Evolutionary conservation across 1,140 invertebrate species (phyloP).

Genomic region (Lerema accius): DNA sequence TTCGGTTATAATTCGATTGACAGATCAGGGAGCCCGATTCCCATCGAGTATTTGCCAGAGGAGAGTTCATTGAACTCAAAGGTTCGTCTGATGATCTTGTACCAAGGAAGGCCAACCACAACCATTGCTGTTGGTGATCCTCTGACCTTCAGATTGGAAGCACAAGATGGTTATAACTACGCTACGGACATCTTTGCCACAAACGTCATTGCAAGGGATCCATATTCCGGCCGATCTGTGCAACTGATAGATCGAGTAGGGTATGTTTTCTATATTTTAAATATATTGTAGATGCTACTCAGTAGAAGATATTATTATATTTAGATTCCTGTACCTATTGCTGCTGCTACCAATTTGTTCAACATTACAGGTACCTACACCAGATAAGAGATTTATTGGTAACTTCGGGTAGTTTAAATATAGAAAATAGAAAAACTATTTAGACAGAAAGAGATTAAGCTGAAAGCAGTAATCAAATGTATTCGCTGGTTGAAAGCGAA

Average conservation of each 20-base stretch:
- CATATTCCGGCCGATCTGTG: conserved; percentile 94
- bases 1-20: conserved; percentile 73
- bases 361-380: no score
- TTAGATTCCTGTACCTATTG: no score
- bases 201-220: conserved; percentile 96
- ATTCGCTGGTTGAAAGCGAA: no score
- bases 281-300: no score
- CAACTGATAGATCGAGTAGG: conserved; percentile 95
- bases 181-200: conserved; percentile 95
- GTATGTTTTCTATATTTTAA: conserved; percentile 83
- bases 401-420: no score
- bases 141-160: conserved; percentile 93
- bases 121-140: conserved; percentile 97
- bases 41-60: conserved; percentile 94
- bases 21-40: conserved; percentile 94
- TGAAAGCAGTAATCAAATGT: no score
- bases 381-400: no score
- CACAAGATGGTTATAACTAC: conserved; percentile 94
- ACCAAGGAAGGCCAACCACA: conserved; percentile 94
- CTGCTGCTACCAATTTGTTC: no score
- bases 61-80: conserved; percentile 95
- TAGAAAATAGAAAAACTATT: no score
- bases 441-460: no score
- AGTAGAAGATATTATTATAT: no score
- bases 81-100: conserved; percentile 92